These are phyloP conservation scores for Rhinophrynus dorsalis DNA, from an alignment of 2,797 vertebrate species.

Conservation along the genomic window DNA sequence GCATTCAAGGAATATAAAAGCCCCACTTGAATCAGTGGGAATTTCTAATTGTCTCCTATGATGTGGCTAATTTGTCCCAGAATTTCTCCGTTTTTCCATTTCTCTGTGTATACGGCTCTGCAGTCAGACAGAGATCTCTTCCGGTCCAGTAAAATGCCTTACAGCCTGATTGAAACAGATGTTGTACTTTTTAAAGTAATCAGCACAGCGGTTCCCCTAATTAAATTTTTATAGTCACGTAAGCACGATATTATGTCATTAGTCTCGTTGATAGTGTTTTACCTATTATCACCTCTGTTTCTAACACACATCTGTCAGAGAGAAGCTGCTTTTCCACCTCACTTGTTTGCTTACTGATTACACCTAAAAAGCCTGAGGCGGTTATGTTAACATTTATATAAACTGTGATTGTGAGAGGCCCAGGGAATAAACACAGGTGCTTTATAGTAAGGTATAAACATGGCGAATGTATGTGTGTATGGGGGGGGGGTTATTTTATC, in stretches of 20 bases:
- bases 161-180: slow-evolving; percentile 22
- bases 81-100: too few relatives aligned
- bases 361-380: slow-evolving; percentile 53
- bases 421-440: neutral
- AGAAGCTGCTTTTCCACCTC: slow-evolving; percentile 49
- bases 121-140: neutral
- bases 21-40: too few relatives aligned
- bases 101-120: too few relatives aligned
- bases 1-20: too few relatives aligned
- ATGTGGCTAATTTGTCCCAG: too few relatives aligned
- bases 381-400: slow-evolving; percentile 56
- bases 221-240: slow-evolving; percentile 61
- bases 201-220: slow-evolving; percentile 55
- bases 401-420: slow-evolving; percentile 12
- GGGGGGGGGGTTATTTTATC: too few relatives aligned
- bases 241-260: slow-evolving; percentile 62
- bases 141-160: neutral
- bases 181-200: slow-evolving; percentile 44
- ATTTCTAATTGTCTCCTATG: too few relatives aligned
- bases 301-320: slow-evolving; percentile 53
- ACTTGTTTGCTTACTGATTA: slow-evolving; percentile 53
- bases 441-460: neutral
- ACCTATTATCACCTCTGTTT: slow-evolving; percentile 62
- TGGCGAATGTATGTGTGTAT: too few relatives aligned
- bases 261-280: slow-evolving; percentile 56